Base-by-base conservation (phyloP, 2,888 invertebrate species). In the Tachina fera region DNA sequence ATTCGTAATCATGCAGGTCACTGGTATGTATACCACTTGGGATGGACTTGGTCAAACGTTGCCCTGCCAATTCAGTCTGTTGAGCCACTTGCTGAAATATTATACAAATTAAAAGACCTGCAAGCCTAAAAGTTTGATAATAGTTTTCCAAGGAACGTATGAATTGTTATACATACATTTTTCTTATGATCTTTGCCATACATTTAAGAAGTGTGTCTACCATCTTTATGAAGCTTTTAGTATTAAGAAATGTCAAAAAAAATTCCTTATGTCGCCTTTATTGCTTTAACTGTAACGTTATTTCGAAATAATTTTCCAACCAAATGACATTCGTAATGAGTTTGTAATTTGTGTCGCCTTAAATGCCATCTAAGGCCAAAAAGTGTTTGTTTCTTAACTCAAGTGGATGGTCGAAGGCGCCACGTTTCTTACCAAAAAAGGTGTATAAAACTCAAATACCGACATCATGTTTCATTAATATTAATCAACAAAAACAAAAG, bases 381-480 rank as follows among this genome's bases (percentile, higher is more conserved):
- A 79, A 75, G 58, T 78, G 63, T 82, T 82, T 75, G 63, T 65
- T 60, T 58, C 49, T 67, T 49, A 61, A 51, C 31, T 76, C 65
- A 53, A 86, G 51, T 79, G 75, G 58, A 67, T 71, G 67, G 61
- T 45, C 75, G 67, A 71, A 86, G 86, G 86, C 86, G 86, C 86
- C 86, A 86, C 65, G 75, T 79, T 67, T 83, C 31, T 86, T 56
- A 86, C 85, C 85, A 83, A 79, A 86, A 86, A 86, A 86, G 82
- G 85, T 86, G 79, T 83, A 79, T 61, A 74, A 86, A 83, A 86
- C 74, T 83, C 60, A 82, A 86, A 79, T 79, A 76, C 71, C 82
- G 86, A 82, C 86, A 86, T 83, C 83, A 76, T 86, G 82, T 72
- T 86, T 70, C 83, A 86, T 86, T 83, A 86, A 86, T 86, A 86